Base-by-base conservation (phyloP, 2,888 invertebrate species). In the Diogma glabrata region DNA sequence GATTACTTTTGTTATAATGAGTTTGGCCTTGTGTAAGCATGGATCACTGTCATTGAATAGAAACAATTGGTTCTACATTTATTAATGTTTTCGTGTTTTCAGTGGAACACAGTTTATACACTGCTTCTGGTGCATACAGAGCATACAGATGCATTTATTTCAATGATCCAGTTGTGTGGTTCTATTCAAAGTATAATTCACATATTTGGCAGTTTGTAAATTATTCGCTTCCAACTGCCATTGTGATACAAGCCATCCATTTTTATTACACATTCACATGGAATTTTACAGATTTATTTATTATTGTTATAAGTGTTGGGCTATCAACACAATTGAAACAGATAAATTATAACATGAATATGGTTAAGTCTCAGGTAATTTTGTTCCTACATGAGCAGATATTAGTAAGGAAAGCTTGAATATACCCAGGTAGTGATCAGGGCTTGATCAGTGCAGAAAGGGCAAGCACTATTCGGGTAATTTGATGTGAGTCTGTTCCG, bases 281-380 rank as follows among this genome's bases (percentile, higher is more conserved):
- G 82, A 82, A 80, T 60, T 81, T 78, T 53, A 79, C 79, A 59
- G 83, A 83, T 59, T 64, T 81, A 53, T 75, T 82, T 52, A 76
- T 83, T 9, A 81, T 82, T 54, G 62, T 82, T 12, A 69, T 82
- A 33, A 81, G 82, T 60, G 72, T 78, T 60, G 79, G 80, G 0
- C 63, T 83, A 20, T 68, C 77, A 1, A 75, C 77, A 3, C 72
- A 79, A 45, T 82, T 82, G 57, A 71, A 72, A 47, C 75, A 78
- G 59, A 62, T 80, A 17, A 80, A 81, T 53, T 54, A 14, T 51
- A 56, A 28, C 33, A 53, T 60, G 16, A 36, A 49, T 7, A 47
- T 52, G 3, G 57, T 51, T 43, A 55, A 53, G 47, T 55, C 56
- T 38, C 47, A 56, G 55, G 60, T 67, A 48, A 48, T 55, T 12